These are phyloP conservation scores for Amphiprion clarkii DNA, from an alignment of 2,797 vertebrate species.

Conservation along the genomic window DNA sequence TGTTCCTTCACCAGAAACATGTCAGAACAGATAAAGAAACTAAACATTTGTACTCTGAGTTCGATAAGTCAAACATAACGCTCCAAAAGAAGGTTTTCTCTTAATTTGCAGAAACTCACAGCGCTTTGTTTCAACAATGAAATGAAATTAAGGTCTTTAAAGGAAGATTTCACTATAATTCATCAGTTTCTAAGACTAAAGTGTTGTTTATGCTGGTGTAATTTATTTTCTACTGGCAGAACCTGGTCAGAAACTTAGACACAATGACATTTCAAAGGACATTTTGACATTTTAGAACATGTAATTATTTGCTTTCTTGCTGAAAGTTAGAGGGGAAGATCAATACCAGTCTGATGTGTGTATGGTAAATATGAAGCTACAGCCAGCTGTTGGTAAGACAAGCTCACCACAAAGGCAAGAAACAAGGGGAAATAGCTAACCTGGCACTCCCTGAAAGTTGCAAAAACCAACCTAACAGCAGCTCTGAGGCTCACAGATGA, in stretches of 20 bases:
- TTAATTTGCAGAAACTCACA: background rate
- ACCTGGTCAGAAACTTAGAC: background rate
- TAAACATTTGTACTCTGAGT: constrained; percentile 2
- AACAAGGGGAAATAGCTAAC: background rate
- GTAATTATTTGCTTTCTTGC: background rate
- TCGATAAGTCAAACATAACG: background rate
- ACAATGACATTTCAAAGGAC: background rate
- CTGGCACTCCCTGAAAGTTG: background rate
- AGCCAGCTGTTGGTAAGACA: background rate
- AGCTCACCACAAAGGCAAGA: constrained; percentile 1
- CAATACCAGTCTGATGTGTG: background rate
- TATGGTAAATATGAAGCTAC: background rate
- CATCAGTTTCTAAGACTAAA: background rate
- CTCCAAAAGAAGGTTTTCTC: background rate
- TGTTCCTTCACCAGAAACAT: constrained; percentile 4
- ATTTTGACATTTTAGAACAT: background rate
- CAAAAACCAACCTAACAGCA: background rate
- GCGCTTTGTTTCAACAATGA: background rate
- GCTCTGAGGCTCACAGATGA: background rate
- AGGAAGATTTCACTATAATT: background rate
- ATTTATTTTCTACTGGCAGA: too few relatives aligned
- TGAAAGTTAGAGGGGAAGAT: background rate
- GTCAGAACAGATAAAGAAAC: background rate
- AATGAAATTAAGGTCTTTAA: background rate
- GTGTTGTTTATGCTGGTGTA: too few relatives aligned